phyloP scores from a whole-genome alignment of 92 coral and sea anemone species.

The Siderastrea siderea region DNA sequence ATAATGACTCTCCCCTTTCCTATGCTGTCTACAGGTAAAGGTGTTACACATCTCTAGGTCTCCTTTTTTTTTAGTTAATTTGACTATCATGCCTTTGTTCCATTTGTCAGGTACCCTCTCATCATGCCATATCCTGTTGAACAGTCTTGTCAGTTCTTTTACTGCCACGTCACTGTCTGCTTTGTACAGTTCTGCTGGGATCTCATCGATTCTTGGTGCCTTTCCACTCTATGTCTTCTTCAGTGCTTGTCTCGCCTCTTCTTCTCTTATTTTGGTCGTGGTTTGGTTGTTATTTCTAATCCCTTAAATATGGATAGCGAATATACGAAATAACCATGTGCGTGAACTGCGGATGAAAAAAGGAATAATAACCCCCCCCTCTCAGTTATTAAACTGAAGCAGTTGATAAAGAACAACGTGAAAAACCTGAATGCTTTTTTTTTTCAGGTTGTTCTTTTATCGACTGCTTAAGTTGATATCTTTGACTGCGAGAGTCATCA shows the following conservation, averaged over 20 bases:
- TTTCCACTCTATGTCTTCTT: constrained; percentile 31
- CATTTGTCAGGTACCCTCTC: constrained; percentile 13
- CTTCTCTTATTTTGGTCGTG: neutral
- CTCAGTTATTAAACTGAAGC: too few relatives aligned
- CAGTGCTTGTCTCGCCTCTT: constrained; percentile 22
- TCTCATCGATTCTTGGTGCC: constrained; percentile 22
- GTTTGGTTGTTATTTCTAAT: too few relatives aligned
- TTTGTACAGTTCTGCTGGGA: constrained; percentile 25
- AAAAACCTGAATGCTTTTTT: too few relatives aligned
- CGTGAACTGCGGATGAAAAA: too few relatives aligned
- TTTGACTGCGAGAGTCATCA: too few relatives aligned
- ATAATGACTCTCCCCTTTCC: neutral
- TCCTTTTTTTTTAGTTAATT: neutral
- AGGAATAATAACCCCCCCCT: too few relatives aligned
- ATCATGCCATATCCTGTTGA: neutral
- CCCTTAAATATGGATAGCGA: too few relatives aligned
- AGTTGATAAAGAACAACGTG: too few relatives aligned
- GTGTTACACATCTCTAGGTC: neutral
- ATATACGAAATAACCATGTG: too few relatives aligned
- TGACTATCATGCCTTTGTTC: neutral
- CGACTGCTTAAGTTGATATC: too few relatives aligned
- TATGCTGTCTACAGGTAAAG: neutral
- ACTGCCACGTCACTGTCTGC: constrained; percentile 23
- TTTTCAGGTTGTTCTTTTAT: too few relatives aligned
- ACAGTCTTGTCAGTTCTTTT: constrained; percentile 30